Percentiles rank a stretch among this genome's conserved stretches.
Conservation (phyloP, 2,113 vertebrate genomes). For the Symphodus melops region DNA sequence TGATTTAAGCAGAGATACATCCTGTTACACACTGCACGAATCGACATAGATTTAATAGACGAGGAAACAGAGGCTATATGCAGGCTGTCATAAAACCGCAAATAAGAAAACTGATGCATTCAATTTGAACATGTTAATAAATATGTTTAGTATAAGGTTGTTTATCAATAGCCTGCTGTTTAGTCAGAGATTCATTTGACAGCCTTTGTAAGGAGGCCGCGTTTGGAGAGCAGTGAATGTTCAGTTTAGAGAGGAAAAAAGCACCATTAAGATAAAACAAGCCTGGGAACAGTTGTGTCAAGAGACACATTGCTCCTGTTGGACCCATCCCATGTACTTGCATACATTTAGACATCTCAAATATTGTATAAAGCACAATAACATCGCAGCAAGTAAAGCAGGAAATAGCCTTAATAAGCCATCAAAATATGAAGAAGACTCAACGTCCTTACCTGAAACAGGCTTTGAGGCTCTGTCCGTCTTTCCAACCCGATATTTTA, state of each 20-base stretch:
- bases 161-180: no score
- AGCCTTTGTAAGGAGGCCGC: slow-evolving; percentile 70
- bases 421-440: slow-evolving; percentile 62
- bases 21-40: slow-evolving; percentile 21
- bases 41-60: slow-evolving; percentile 50
- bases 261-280: slow-evolving; percentile 24
- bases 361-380: slow-evolving; percentile 10
- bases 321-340: neutral
- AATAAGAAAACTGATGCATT: slow-evolving; percentile 6
- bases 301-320: neutral
- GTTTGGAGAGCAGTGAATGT: slow-evolving; percentile 47
- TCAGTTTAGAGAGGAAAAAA: slow-evolving; percentile 21
- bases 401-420: slow-evolving; percentile 54
- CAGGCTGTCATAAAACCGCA: slow-evolving; percentile 21
- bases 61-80: neutral
- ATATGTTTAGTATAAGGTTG: no score
- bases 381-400: slow-evolving; percentile 34
- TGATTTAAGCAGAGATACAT: neutral
- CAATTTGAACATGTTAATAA: neutral
- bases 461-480: slow-evolving; percentile 53
- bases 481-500: slow-evolving; percentile 48
- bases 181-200: slow-evolving; percentile 4
- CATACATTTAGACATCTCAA: neutral
- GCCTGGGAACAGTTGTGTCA: slow-evolving; percentile 45
- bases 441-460: slow-evolving; percentile 77